A percentile compares a stretch with the other conserved stretches of the same genome.
Conservation (phyloP, 1,140 invertebrate species). For the Ceratosolen fusciceps region DNA sequence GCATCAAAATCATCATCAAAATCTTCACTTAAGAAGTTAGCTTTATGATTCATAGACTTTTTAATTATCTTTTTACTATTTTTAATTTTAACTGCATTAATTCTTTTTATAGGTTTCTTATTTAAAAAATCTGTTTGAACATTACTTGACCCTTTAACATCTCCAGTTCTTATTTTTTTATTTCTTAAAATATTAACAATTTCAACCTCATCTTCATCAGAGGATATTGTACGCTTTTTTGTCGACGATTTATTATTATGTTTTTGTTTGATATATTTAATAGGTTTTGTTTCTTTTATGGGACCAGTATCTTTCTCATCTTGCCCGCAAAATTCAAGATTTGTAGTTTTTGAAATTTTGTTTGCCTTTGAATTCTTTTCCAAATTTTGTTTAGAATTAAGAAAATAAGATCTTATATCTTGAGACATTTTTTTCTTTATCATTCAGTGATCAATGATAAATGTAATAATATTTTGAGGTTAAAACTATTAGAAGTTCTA, state of each 20-base stretch:
- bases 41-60: conserved; percentile 57
- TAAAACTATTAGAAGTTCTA: not conserved
- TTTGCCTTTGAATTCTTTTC: not conserved
- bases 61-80: conserved; percentile 41
- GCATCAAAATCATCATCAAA: conserved; percentile 80
- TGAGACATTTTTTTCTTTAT: conserved; percentile 39
- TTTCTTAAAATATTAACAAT: conserved; percentile 25
- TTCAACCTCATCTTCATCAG: conserved; percentile 59
- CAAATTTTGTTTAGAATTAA: not conserved
- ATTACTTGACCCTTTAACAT: conserved; percentile 21
- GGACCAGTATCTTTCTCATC: conserved; percentile 49
- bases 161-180: conserved; percentile 53
- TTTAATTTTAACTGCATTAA: conserved; percentile 56
- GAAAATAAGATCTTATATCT: conserved; percentile 60
- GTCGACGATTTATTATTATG: conserved; percentile 39
- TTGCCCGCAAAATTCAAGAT: conserved; percentile 57
- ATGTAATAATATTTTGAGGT: not conserved
- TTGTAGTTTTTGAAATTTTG: conserved; percentile 43
- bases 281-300: conserved; percentile 49
- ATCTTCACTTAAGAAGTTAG: conserved; percentile 73
- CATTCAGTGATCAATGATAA: not conserved
- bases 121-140: conserved; percentile 61
- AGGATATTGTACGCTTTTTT: conserved; percentile 56
- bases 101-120: conserved; percentile 63
- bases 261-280: conserved; percentile 9